These are phyloP conservation scores for Arctopsyche grandis DNA, from an alignment of 1,140 invertebrate genomes.

Conservation along the genomic window DNA sequence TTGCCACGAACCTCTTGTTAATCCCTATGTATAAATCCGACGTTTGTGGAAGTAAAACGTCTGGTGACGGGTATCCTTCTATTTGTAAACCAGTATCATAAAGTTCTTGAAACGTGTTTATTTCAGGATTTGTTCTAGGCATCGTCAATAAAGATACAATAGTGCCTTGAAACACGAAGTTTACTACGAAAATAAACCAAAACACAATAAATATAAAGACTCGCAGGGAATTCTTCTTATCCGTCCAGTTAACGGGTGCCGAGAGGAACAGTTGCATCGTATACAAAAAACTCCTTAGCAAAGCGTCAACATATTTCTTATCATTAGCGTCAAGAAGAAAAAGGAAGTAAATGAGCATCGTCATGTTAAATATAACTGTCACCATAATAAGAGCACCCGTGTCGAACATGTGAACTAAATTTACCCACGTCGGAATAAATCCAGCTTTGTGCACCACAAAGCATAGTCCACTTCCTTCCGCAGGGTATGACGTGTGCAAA, in stretches of 20 bases:
- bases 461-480: constrained; percentile 49
- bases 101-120: constrained; percentile 63
- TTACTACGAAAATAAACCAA: constrained; percentile 51
- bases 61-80: constrained; percentile 62
- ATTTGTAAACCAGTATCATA: constrained; percentile 60
- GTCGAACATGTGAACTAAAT: constrained; percentile 47
- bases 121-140: constrained; percentile 60
- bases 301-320: constrained; percentile 21
- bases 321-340: constrained; percentile 21
- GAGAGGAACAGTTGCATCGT: constrained; percentile 40
- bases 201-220: constrained; percentile 43
- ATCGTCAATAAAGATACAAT: constrained; percentile 63
- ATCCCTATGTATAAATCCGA: constrained; percentile 59
- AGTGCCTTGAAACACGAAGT: constrained; percentile 58
- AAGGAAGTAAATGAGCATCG: constrained; percentile 27
- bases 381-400: constrained; percentile 27
- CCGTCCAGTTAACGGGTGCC: constrained; percentile 37
- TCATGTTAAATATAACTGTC: constrained; percentile 16
- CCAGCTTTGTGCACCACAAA: constrained; percentile 46
- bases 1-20: constrained; percentile 57
- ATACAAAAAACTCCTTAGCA: constrained; percentile 29
- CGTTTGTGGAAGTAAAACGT: constrained; percentile 59
- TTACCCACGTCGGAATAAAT: constrained; percentile 39
- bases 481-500: constrained; percentile 40
- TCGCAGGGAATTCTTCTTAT: constrained; percentile 33